Evolutionary conservation across 1,140 invertebrate species (phyloP), one percentile per base, ranked within the genome.

Genomic region (Lepidurus couesii): DNA sequence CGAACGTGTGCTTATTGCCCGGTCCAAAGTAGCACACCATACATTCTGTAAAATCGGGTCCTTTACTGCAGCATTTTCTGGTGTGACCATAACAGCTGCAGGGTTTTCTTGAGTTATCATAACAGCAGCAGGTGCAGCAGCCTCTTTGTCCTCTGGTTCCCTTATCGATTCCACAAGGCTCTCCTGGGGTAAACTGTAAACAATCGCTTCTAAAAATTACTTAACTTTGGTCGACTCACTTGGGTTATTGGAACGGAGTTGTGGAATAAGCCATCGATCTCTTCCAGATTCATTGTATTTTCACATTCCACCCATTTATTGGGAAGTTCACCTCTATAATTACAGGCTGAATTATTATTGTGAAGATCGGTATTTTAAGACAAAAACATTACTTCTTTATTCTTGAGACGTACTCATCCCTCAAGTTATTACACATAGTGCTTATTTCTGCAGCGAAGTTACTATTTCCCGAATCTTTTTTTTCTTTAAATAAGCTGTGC

Each of bases 221-320:
- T 47, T 47, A 47, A 47, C 45, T 47, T 47, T 16, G 45, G 45
- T 47, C 45, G 45, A 47, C 45, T 47, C 45, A 47, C 45, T 47
- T 47, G 45, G 45, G 45, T 47, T 47, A 5, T 47, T 16, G 45
- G 45, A 47, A 47, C 45, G 1, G 45, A 47, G 45, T 47, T 47
- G 10, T 47, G 45, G 45, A 47, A n/a, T n/a, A n/a, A 47, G 45
- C 45, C 45, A 47, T 47, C 45, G 45, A 47, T 47, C 45, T 47
- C 45, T 47, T 47, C 45, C 45, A 47, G 45, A 47, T 47, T 47
- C 45, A 47, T 47, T 47, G 16, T 47, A 47, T 47, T 47, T 47
- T 47, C 45, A 47, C 45, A 47, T 47, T 47, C 45, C 45, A 47
- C 45, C 45, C 45, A 47, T 47, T 47, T 47, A 47, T 47, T 47